Evolutionary conservation across 2,113 vertebrate genomes (phyloP), one percentile per base, ranked within the genome.

Genomic region (Struthidea cinerea): DNA sequence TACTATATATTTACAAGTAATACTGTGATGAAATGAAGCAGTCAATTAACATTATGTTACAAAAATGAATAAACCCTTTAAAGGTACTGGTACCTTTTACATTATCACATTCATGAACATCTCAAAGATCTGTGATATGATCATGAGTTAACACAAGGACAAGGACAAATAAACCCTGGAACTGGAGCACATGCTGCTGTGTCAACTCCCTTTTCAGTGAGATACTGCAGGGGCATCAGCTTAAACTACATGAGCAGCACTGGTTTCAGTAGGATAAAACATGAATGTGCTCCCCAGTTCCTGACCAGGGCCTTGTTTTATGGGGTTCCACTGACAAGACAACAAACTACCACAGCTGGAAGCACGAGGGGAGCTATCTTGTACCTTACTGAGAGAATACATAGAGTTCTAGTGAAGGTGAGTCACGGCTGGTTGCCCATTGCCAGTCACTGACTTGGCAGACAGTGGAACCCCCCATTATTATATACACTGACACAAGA

Each of bases 1-100:
- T 97, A 96, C 92, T 95, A 94, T 87, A 78, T 96, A 98, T 98
- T 97, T 98, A 98, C 96, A 98, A 79, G 91, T 97, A 98, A 98
- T 89, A 98, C 97, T 98, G 97, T 84, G 84, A 95, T 96, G 94
- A 98, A 97, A 97, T 13, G 9, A 96, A 94, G 59, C 49, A 87
- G 76, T 93, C 81, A 80, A 65, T 96, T 93, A 92, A 96, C 76
- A 95, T 93, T 94, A 94, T 91, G 47, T 85, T 97, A 94, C 79
- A 97, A 87, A 89, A 90, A 96, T 56, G 6, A 96, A 96, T 17
- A 89, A 90, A 85, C 3, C 69, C 59, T 75, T 90, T 93, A 57
- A 97, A 96, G 83, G 92, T 97, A 95, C 86, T 65, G 41, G 94
- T 91, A 96, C 74, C 77, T 97, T 84, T 83, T 44, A 95, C 28